These are phyloP conservation scores for Megalops atlanticus DNA, from an alignment of 2,113 vertebrate species.

Conservation along the genomic window DNA sequence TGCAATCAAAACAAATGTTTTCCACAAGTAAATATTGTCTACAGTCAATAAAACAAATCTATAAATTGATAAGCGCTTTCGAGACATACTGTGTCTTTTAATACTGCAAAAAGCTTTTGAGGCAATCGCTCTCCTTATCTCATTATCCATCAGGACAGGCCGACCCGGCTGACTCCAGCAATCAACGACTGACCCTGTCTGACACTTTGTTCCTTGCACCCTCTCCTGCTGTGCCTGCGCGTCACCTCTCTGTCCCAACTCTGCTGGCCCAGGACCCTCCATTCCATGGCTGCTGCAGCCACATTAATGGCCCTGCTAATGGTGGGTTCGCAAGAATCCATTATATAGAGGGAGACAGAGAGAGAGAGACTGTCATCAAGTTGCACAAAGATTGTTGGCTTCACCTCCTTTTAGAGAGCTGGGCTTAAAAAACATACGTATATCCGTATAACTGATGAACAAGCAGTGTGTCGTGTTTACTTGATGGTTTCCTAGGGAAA, in stretches of 20 bases:
- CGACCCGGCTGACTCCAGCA: background rate
- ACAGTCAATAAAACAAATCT: too few species aligned
- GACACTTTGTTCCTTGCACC: background rate
- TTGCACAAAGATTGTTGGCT: background rate
- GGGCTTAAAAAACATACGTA: background rate
- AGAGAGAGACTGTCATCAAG: background rate
- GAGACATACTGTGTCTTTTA: background rate
- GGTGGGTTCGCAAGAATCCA: background rate
- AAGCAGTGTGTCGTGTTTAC: background rate
- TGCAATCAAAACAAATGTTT: too few species aligned
- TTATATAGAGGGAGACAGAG: constrained; percentile 1
- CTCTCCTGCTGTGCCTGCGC: background rate
- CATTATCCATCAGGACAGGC: background rate
- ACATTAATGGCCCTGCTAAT: background rate
- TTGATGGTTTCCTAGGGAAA: background rate
- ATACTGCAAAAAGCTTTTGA: background rate
- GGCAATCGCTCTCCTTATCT: background rate
- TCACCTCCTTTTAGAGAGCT: background rate
- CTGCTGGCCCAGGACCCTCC: background rate
- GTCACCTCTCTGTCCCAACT: background rate
- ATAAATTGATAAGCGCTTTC: background rate
- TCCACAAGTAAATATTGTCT: too few species aligned
- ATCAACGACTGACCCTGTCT: background rate
- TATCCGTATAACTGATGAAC: too few species aligned
- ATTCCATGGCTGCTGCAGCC: background rate